Evolutionary conservation across 1,140 invertebrate genomes (phyloP), one percentile per base, ranked within the genome.

Genomic region (Trachymyrmex cornetzi): DNA sequence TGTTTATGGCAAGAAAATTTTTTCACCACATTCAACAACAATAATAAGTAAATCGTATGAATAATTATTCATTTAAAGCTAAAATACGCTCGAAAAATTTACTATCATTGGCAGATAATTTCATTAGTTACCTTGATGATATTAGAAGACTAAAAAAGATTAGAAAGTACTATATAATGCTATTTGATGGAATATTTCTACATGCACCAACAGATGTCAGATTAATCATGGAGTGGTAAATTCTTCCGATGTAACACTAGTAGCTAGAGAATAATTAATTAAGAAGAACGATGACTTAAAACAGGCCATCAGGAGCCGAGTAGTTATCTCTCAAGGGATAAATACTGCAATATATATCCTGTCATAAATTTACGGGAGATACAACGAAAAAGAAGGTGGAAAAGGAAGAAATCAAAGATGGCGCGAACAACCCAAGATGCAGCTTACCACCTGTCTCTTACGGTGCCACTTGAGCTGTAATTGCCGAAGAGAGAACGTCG

Each of bases 361-460:
- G 69, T 85, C 71, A 55, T 89, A 90, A 91, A 90, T 91, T 85
- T 77, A 59, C 59, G 61, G 61, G 11, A 75, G 77, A 48, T 66
- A 81, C 44, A 30, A 66, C 53, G 63, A 75, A 55, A 53, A 50
- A 61, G 57, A 87, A 75, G 79, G 64, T 50, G 50, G 27, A 50
- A 57, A 61, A 66, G 57, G 61, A 48, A 50, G 77, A 90, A 87
- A 79, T 81, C 72, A 85, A 88, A 79, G 82, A 87, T 79, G 71
- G 24, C 74, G 53, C 24, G 79, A 48, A 87, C 82, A 77, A 64
- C 77, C 86, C 86, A 44, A 44, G 90, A 89, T 88, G 82, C 74
- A 84, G 87, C 86, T 91, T 92, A 88, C 92, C 92, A 93, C 88
- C 92, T 93, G 93, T 93, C 92, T 88, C 90, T 88, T 85, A 67